Conservation (phyloP, 1,140 invertebrate genomes). For the Lucilia sericata region DNA sequence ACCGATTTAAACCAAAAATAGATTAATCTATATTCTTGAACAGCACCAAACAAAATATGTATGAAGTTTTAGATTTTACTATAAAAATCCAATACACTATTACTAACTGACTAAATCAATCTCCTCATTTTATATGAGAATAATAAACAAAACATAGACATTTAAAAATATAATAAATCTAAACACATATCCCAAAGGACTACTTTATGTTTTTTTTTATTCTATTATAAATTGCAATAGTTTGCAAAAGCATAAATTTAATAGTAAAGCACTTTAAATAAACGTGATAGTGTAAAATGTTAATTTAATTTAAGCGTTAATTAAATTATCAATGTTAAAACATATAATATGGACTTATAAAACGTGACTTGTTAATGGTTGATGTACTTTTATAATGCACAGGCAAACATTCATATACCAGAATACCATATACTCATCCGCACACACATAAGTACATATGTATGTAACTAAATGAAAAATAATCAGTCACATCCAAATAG, state of each 20-base stretch:
- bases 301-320: constrained; percentile 32
- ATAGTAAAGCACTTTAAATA: background rate
- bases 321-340: constrained; percentile 32
- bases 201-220: background rate
- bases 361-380: constrained; percentile 34
- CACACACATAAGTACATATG: background rate
- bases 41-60: too few relatives aligned
- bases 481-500: background rate
- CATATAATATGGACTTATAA: constrained; percentile 24
- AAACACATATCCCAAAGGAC: background rate
- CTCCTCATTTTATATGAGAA: too few relatives aligned
- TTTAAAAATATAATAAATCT: background rate
- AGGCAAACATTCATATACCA: too few relatives aligned
- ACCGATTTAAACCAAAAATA: too few relatives aligned
- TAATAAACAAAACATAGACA: background rate
- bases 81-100: too few relatives aligned
- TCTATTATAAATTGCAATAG: too few relatives aligned
- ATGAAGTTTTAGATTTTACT: too few relatives aligned
- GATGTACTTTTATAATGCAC: background rate
- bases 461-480: background rate
- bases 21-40: too few relatives aligned
- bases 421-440: too few relatives aligned
- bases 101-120: too few relatives aligned
- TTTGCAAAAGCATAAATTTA: background rate
- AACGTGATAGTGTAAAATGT: constrained; percentile 13